Conservation (phyloP, 2,797 vertebrate genomes). For the Erethizon dorsatum region DNA sequence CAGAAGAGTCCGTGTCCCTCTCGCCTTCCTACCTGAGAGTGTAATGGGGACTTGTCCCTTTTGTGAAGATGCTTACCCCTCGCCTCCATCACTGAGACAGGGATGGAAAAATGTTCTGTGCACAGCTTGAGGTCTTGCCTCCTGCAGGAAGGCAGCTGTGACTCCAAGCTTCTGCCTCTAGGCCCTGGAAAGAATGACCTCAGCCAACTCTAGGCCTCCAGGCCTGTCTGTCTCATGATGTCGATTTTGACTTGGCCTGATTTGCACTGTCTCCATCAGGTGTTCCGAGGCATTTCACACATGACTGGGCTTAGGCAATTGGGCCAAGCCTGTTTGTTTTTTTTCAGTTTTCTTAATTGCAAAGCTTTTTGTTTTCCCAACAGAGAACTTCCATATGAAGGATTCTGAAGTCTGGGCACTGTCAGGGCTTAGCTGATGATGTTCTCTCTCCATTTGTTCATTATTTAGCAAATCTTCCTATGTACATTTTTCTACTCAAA, state of each 20-base stretch:
- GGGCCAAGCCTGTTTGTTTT: neutral
- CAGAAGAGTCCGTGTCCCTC: neutral
- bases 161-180: neutral
- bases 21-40: neutral
- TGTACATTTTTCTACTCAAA: neutral
- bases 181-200: neutral
- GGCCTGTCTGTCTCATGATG: neutral
- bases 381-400: constrained; percentile 21
- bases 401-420: constrained; percentile 26
- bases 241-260: constrained; percentile 42
- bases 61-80: neutral
- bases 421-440: neutral
- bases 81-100: neutral
- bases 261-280: constrained; percentile 67
- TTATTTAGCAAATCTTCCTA: neutral
- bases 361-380: constrained; percentile 42
- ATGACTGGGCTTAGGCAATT: constrained; percentile 59
- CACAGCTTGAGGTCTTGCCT: neutral
- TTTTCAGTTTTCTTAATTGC: constrained; percentile 59
- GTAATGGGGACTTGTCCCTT: neutral
- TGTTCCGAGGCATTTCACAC: constrained; percentile 68
- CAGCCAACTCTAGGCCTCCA: neutral
- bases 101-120: neutral
- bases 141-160: neutral
- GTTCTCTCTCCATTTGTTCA: neutral